Base-by-base conservation (phyloP, 2,888 invertebrate species). In the Pachymerium ferrugineum region DNA sequence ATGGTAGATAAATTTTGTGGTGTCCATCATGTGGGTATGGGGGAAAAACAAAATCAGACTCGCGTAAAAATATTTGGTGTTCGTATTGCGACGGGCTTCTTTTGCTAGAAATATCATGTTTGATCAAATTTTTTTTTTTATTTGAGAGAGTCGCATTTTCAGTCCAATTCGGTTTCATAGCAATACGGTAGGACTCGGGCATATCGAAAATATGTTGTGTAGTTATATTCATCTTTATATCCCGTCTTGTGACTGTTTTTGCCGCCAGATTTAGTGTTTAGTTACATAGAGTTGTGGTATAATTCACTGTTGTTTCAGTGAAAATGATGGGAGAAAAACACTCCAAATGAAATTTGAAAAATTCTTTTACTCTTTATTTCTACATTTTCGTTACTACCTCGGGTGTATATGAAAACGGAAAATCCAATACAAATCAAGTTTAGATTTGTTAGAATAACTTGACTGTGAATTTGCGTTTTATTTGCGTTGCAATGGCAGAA, bases 141-240 rank as follows among this genome's bases (percentile, higher is more conserved):
- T 62, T 25, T 62, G 62, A 22, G 62, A 62, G 14, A 62, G 28
- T 62, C 28, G 62, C 62, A 62, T 28, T 62, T 62, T 62, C 22
- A 62, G 62, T 62, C 62, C 62, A 62, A n/a, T 5, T 19, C 62
- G 28, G 28, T 28, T 62, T 62, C 62, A 28, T 62, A 62, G 62
- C 62, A 62, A 62, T 62, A 54, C 6, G n/a, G n/a, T 54, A 54
- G 54, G 25, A 12, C 25, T 28, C 28, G 25, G 25, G 54, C 54
- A 54, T 54, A 62, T 62, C 62, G 62, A 62, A 62, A 62, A 62
- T 28, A 28, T 62, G 62, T 62, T 22, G 62, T 62, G 62, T 62
- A 62, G 25, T 62, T n/a, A n/a, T n/a, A 62, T 12, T 62, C 62
- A 62, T 62, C 0, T 25, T n/a, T n/a, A n/a, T n/a, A n/a, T 62